Evolutionary conservation across 2,797 vertebrate species (phyloP), one percentile per base, ranked within the genome.

Genomic region (Macroramphosus scolopax): DNA sequence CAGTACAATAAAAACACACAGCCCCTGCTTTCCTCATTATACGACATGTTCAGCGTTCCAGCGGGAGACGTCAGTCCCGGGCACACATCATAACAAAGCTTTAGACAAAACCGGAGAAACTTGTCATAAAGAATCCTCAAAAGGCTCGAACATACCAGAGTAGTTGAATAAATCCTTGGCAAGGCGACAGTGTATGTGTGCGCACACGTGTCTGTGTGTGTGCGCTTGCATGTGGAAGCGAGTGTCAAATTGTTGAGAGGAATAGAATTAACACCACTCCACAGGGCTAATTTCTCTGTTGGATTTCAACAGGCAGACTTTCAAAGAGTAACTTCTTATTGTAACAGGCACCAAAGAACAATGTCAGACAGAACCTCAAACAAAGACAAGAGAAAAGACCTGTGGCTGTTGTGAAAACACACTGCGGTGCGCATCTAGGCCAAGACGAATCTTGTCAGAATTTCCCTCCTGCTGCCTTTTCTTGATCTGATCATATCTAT

Each of bases 181-280:
- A 44, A 29, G 30, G 33, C 11, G 45, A 42, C 3, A 29, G 12
- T 13, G 32, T 36, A 33, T 32, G 43, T 46, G 22, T 24, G 32
- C 38, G 30, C 38, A 35, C 15, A 34, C n/a, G 34, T 5, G 37
- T 16, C 16, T 8, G 9, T 26, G 43, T 5, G 29, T n/a, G 32
- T 12, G 13, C 12, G 38, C 5, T 4, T 24, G 25, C 6, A 8
- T 35, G 17, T n/a, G 16, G n/a, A 18, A 15, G 18, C 24, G 26
- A 17, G 31, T 29, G 10, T 60, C 32, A 26, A 33, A 40, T 9
- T 37, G 42, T 40, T 30, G 18, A 52, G 31, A 16, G 13, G 53
- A 71, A 71, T 49, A 17, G 51, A 68, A 82, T 66, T 10, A 68
- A 62, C 54, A 62, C 41, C 52, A 66, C 33, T 40, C 16, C 13